Evolutionary conservation across 92 coral and sea anemone species (phyloP).

Genomic region (Zoanthus sociatus): DNA sequence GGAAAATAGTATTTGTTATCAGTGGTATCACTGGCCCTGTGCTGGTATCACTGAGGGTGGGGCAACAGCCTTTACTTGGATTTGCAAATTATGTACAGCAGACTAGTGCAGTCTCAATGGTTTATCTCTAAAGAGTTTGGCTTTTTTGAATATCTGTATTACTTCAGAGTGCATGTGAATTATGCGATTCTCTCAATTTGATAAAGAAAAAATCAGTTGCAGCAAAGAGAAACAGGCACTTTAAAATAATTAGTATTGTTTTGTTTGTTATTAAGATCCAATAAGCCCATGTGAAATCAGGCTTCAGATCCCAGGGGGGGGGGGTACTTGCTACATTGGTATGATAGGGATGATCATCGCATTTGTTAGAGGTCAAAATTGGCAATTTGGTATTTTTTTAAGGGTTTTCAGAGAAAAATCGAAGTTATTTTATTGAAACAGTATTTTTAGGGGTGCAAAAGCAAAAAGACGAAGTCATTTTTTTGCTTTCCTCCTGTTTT

Average conservation of each 20-base stretch:
- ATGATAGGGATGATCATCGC: too few species aligned
- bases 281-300: not conserved
- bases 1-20: slow-evolving; percentile 43
- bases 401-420: too few species aligned
- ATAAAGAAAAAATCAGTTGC: slow-evolving; percentile 9
- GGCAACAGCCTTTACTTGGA: not conserved
- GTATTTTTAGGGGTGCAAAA: too few species aligned
- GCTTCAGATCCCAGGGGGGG: too few species aligned
- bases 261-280: slow-evolving; percentile 9
- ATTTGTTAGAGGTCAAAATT: too few species aligned
- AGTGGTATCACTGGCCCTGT: slow-evolving; percentile 65
- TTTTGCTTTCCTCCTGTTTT: too few species aligned
- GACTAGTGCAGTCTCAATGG: slow-evolving; percentile 2
- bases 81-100: slow-evolving; percentile 33
- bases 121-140: too few species aligned
- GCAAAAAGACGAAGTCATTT: too few species aligned
- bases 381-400: too few species aligned
- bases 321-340: too few species aligned
- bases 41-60: slow-evolving; percentile 22
- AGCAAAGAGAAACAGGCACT: slow-evolving; percentile 12
- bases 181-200: slow-evolving; percentile 3
- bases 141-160: slow-evolving; percentile 1
- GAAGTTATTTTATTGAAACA: too few species aligned
- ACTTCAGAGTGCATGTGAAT: not conserved
- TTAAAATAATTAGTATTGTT: slow-evolving; percentile 6